Evolutionary conservation across 2,797 vertebrate species (phyloP), one percentile per base, ranked within the genome.

Genomic region (Xiphorhynchus erythropygius): DNA sequence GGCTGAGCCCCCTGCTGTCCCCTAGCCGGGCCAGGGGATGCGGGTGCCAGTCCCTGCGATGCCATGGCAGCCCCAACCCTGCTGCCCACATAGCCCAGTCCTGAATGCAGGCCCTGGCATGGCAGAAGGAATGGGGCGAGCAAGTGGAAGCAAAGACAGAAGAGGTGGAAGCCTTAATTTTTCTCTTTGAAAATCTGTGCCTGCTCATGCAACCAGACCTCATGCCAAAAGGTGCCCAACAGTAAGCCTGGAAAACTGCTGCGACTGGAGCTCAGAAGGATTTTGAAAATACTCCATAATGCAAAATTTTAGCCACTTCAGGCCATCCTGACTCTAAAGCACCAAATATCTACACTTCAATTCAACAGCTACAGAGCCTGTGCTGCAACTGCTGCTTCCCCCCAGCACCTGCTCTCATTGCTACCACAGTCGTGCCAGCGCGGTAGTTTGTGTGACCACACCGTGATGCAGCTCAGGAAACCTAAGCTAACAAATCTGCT

Each of bases 101-200:
- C 27, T 0, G 0, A 21, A 24, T 1, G 1, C 0, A 4, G 19
- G 24, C 6, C 28, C 33, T 44, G 33, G 32, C 15, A 19, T 0
- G 1, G 70, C 39, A 76, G n/a, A 53, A 82, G 70, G 17, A 57
- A 73, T 14, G 13, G 22, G 13, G 7, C 0, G 0, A 49, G 37
- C 1, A 1, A 46, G 35, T 14, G 24, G 39, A 5, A 78, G 24
- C 25, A 35, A 65, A 32, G 19, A 16, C 7, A 18, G 32, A 73
- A 65, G 52, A 49, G 13, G 15, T 33, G 42, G n/a, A 49, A 82
- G 44, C 3, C 14, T 27, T 22, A 4, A 22, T 14, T 85, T 70
- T 76, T 70, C 24, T 73, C n/a, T 82, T 22, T 47, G 14, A 25
- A 39, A 49, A 60, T 37, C 33, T 70, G 16, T 30, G 32, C 52